Evolutionary conservation across 2,797 vertebrate species (phyloP), one percentile per base, ranked within the genome.

Genomic region (Parauchenoglanis punctatus): DNA sequence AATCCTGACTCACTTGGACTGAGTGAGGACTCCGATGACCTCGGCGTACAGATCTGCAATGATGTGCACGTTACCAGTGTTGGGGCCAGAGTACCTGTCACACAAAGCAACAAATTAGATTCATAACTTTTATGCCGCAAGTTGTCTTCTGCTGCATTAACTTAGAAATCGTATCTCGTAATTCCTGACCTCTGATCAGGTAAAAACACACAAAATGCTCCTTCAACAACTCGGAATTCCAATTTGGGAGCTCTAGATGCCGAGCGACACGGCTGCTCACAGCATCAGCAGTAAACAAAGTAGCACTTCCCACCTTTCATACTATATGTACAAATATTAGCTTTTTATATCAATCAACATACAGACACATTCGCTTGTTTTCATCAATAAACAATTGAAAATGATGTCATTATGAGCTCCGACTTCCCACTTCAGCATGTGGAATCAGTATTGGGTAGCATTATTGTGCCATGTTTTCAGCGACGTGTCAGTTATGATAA

Each of bases 31-130:
- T 56, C 99, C 99, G 83, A 98, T 99, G 92, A 99, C 99, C 95
- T 99, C 99, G 84, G 99, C 99, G 85, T 99, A 99, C 89, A 99
- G 95, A 93, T 99, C 99, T 92, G 99, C 98, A 91, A 99, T 99
- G 96, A 99, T 97, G 95, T 99, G 99, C 92, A 99, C 98, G 84
- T 99, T 99, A 93, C 98, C 98, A 96, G 98, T 99, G 96, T 99
- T 99, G 94, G 98, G 98, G 95, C 98, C 98, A 92, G 97, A 99
- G 96, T 98, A 99, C 94, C 99, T 99, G 91, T 82, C 25, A 91
- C 88, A 88, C 58, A 88, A 89, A 89, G 84, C 15, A 77, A 73
- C 28, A 77, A 78, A 52, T 75, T 13, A 68, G 3, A 59, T 11
- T 54, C n/a, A 70, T n/a, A 80, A 10, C 52, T 58, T 15, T 18